A percentile compares a stretch with the other conserved stretches of the same genome.
Conservation (phyloP, 2,113 vertebrate species). For the Prochilodus magdalenae region DNA sequence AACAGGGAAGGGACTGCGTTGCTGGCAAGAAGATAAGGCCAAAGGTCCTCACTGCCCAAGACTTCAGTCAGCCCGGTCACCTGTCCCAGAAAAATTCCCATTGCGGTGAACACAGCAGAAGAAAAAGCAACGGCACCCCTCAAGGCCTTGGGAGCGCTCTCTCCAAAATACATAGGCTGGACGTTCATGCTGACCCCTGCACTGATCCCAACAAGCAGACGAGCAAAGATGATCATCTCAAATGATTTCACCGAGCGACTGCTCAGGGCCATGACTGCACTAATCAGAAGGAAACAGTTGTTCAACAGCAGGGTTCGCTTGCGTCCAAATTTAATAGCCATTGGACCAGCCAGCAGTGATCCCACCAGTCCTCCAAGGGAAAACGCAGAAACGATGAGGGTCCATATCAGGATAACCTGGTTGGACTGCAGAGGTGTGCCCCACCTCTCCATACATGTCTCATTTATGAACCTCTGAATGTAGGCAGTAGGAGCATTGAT, state of each 20-base stretch:
- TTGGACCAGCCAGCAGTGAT: conserved; percentile 83
- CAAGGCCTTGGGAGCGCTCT: conserved; percentile 86
- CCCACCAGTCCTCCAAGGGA: conserved; percentile 84
- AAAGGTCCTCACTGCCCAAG: conserved; percentile 80
- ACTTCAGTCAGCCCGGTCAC: conserved; percentile 85
- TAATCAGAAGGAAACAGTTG: conserved; percentile 79
- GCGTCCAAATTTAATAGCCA: conserved; percentile 84
- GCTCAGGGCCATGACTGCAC: conserved; percentile 75
- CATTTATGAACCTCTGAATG: conserved; percentile 87
- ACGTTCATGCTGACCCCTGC: conserved; percentile 87
- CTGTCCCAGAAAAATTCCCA: conserved; percentile 87
- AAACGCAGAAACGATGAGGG: conserved; percentile 82
- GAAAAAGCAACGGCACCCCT: conserved; percentile 85
- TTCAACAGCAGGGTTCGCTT: conserved; percentile 86
- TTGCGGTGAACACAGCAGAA: conserved; percentile 85
- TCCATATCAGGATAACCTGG: conserved; percentile 84
- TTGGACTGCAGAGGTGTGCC: conserved; percentile 67
- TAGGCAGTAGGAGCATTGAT: conserved; percentile 86
- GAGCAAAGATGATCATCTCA: conserved; percentile 87
- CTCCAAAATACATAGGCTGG: conserved; percentile 92
- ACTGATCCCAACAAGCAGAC: conserved; percentile 84
- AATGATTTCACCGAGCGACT: conserved; percentile 79
- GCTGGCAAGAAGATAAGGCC: conserved; percentile 88
- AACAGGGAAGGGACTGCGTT: conserved; percentile 81
- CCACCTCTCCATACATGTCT: conserved; percentile 80